Evolutionary conservation across 2,888 invertebrate species (phyloP), one percentile per base, ranked within the genome.

Genomic region (Incurvaria masculella): DNA sequence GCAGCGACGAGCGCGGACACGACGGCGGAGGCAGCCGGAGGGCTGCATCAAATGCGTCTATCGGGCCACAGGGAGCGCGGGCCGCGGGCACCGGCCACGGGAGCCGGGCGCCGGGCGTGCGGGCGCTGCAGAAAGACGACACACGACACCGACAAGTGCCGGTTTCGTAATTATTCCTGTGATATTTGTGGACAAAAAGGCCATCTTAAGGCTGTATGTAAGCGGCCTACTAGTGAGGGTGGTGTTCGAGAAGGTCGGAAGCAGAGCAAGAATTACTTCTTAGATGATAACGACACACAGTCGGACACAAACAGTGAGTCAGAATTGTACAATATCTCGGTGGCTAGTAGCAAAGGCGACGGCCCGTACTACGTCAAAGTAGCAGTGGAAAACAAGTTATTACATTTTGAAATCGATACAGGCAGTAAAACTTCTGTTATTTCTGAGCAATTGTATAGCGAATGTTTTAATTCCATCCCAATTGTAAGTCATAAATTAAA

Each of bases 241-340:
- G 23, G 10, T 6, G 10, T 23, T 23, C 10, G 6, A 10, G 10
- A 10, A 23, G 23, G 10, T 23, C 5, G 6, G 10, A 23, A 10
- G 23, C 23, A 23, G 23, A 23, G 10, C 5, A 23, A 23, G 5
- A 23, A 6, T 23, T 23, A 6, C 10, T 23, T 23, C 6, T 5
- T 10, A 23, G 23, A 23, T 10, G 10, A 10, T 23, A 23, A 23
- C n/a, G n/a, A n/a, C n/a, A 33, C 44, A 14, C 52, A 51, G 20
- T 40, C 44, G 1, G 53, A 48, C 8, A 44, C n/a, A n/a, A n/a
- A 49, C 10, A 47, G 49, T 11, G 45, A 44, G 42, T 40, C 49
- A 45, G 21, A 51, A 44, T 52, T 52, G 48, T 47, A 51, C 49
- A 52, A 53, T 43, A 39, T 53, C n/a, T 23, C 45, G 1, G 42